A percentile compares a stretch with the other conserved stretches of the same genome.
These are phyloP conservation scores for Phyllopteryx taeniolatus DNA, from an alignment of 2,113 vertebrate genomes.

Conservation along the genomic window DNA sequence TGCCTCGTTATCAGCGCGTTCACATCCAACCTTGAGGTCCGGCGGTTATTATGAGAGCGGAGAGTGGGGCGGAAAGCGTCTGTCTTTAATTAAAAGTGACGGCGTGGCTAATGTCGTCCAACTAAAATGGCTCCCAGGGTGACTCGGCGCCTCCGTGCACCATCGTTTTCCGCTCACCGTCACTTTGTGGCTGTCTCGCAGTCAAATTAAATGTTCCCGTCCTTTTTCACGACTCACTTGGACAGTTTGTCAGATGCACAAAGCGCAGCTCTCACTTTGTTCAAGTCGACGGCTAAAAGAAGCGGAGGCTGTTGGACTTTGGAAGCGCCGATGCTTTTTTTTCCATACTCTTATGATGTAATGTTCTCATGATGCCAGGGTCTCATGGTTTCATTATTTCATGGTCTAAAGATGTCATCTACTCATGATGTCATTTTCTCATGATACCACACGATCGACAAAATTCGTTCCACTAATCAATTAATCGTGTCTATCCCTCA, in stretches of 20 bases:
- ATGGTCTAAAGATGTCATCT: not conserved
- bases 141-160: conserved; percentile 37
- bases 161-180: conserved; percentile 57
- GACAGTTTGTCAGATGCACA: not conserved
- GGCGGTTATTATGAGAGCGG: conserved; percentile 19
- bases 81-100: conserved; percentile 58
- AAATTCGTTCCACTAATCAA: not conserved
- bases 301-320: too few species aligned
- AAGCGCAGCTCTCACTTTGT: not conserved
- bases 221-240: not conserved
- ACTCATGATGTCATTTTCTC: not conserved
- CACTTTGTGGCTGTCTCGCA: conserved; percentile 12
- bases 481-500: not conserved
- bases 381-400: not conserved
- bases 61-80: conserved; percentile 10
- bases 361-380: not conserved
- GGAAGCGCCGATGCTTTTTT: too few species aligned
- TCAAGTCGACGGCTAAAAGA: too few species aligned
- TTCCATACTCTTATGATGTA: not conserved
- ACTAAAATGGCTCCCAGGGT: conserved; percentile 48
- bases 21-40: conserved; percentile 9
- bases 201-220: not conserved
- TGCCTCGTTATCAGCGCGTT: conserved; percentile 36
- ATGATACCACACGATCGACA: not conserved
- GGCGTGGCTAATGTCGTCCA: conserved; percentile 50